These are phyloP conservation scores for Oncopodura yosiiana DNA, from an alignment of 1,140 invertebrate species.

Conservation along the genomic window DNA sequence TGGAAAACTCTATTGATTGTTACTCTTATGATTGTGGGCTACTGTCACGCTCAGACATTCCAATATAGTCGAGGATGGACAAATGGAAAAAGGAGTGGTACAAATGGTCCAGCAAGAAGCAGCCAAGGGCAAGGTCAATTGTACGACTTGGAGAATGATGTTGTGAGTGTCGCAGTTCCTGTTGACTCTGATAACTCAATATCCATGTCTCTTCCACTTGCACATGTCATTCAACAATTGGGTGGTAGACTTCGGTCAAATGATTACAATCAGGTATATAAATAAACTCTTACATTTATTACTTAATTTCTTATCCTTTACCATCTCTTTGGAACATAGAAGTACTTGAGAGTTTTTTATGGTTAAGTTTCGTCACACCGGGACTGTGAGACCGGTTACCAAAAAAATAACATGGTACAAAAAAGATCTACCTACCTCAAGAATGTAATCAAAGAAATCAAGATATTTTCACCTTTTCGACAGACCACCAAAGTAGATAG, in stretches of 20 bases:
- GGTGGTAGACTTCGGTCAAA: background rate
- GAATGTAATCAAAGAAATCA: conserved; percentile 10
- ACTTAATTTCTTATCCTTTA: background rate
- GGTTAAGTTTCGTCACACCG: background rate
- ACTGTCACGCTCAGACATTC: conserved; percentile 51
- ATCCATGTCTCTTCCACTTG: background rate
- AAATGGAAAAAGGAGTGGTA: conserved; percentile 44
- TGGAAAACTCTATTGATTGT: conserved; percentile 23
- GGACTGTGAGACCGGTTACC: background rate
- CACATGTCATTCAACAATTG: background rate
- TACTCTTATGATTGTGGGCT: conserved; percentile 23
- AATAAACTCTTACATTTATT: background rate
- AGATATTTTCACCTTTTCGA: conserved; percentile 12
- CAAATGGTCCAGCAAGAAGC: background rate
- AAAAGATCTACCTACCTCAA: background rate
- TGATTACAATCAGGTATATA: conserved; percentile 11
- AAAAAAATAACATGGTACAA: background rate
- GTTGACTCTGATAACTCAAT: background rate
- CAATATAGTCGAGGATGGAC: conserved; percentile 66
- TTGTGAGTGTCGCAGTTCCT: background rate
- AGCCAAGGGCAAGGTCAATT: background rate
- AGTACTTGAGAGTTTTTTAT: background rate
- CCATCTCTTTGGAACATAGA: background rate
- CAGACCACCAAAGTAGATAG: conserved; percentile 9
- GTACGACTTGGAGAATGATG: conserved; percentile 5